Evolutionary conservation across 2,888 invertebrate genomes (phyloP).

Genomic region (Chrysodeixis includens): DNA sequence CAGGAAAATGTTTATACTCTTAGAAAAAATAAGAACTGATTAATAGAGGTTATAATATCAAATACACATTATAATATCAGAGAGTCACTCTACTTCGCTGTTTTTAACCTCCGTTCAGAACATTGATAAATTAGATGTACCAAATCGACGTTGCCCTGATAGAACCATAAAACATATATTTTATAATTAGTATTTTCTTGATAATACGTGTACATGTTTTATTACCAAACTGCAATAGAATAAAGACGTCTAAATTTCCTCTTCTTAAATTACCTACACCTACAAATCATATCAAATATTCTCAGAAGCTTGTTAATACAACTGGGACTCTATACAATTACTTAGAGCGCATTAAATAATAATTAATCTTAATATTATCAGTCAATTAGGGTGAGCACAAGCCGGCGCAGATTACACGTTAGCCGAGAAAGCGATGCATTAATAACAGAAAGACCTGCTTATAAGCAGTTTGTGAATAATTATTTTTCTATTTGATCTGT

Average conservation of each 20-base stretch:
- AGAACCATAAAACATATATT: too few relatives aligned
- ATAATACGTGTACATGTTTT: too few relatives aligned
- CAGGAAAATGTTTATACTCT: neutral
- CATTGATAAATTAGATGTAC: too few relatives aligned
- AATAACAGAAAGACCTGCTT: constrained; percentile 53
- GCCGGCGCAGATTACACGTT: constrained; percentile 50
- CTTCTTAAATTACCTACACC: too few relatives aligned
- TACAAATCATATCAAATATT: too few relatives aligned
- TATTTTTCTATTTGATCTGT: neutral
- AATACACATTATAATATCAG: neutral
- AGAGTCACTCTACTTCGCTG: neutral
- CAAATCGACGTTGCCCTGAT: too few relatives aligned
- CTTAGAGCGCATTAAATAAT: constrained; percentile 22
- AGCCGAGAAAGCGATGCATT: constrained; percentile 62
- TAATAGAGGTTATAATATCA: neutral
- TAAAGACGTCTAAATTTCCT: too few relatives aligned
- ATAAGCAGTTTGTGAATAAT: constrained; percentile 35
- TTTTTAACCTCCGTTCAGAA: too few relatives aligned
- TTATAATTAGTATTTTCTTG: too few relatives aligned
- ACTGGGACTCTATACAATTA: neutral
- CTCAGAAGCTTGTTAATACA: too few relatives aligned
- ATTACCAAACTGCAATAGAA: too few relatives aligned
- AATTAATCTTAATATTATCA: constrained; percentile 34
- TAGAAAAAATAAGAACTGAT: neutral
- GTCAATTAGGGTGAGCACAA: constrained; percentile 55